Percentiles rank a stretch among this genome's conserved stretches.
Conservation (phyloP, 1,140 invertebrate species). For the Grapholita molesta region DNA sequence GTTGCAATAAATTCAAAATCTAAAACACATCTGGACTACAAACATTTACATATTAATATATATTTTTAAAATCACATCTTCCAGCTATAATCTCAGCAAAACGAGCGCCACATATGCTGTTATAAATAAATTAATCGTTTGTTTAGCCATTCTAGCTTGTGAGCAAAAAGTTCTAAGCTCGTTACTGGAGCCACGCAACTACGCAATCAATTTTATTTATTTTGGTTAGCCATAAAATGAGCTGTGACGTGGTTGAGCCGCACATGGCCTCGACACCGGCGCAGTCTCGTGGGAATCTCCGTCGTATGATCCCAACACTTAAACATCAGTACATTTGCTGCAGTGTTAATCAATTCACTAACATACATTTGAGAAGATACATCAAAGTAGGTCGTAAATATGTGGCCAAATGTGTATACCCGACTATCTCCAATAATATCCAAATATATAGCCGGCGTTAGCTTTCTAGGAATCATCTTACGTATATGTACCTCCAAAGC, state of each 20-base stretch:
- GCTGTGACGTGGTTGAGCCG: background rate
- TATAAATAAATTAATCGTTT: background rate
- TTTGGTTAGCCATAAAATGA: background rate
- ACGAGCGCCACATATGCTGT: background rate
- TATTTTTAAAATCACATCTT: background rate
- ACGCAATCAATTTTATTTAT: background rate
- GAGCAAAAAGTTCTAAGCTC: background rate
- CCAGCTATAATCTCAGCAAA: background rate
- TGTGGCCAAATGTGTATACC: too few relatives aligned
- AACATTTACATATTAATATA: background rate
- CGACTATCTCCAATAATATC: too few relatives aligned
- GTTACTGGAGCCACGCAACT: background rate
- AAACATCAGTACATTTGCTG: background rate
- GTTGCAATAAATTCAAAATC: too few relatives aligned
- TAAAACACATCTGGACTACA: too few relatives aligned
- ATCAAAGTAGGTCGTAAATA: too few relatives aligned
- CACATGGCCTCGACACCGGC: background rate
- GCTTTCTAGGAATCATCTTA: too few relatives aligned
- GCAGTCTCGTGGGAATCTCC: background rate
- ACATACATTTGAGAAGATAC: background rate
- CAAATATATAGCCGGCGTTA: too few relatives aligned
- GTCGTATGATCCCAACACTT: background rate
- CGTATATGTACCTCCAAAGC: too few relatives aligned
- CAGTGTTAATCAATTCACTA: background rate
- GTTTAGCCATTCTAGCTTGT: background rate